phyloP scores from a whole-genome alignment of 1,140 invertebrate genomes.

The Batillaria attramentaria region DNA sequence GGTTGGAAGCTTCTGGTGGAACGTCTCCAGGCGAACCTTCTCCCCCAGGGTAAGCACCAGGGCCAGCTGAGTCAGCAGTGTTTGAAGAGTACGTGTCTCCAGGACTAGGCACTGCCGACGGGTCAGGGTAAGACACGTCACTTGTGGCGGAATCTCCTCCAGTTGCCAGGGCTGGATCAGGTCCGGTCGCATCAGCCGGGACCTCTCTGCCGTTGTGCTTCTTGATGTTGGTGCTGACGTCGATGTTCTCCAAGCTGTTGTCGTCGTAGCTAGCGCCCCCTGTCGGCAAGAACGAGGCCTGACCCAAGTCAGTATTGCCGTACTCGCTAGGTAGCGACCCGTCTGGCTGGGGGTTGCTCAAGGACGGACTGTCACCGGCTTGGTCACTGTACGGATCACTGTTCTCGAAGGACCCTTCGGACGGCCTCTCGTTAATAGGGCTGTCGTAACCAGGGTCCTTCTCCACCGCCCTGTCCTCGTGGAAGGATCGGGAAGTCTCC shows the following conservation, averaged over 20 bases:
- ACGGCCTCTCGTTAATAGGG: background rate
- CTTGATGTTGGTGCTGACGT: background rate
- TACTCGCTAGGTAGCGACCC: background rate
- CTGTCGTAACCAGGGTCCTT: slow-evolving; percentile 5
- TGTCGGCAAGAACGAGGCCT: background rate
- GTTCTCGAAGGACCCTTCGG: background rate
- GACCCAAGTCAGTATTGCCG: background rate
- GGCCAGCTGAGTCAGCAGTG: too few species aligned
- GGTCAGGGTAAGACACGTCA: too few species aligned
- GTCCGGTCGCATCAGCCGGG: too few species aligned
- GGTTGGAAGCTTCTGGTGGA: too few species aligned
- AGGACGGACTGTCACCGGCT: background rate
- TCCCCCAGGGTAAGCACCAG: too few species aligned
- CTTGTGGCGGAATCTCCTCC: too few species aligned
- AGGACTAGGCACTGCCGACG: too few species aligned
- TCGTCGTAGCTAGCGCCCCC: background rate
- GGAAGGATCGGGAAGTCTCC: slow-evolving; percentile 4
- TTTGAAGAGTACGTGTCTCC: too few species aligned
- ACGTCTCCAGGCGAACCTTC: too few species aligned
- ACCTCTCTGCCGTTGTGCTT: background rate
- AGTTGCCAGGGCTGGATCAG: too few species aligned
- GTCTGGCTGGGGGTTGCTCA: background rate
- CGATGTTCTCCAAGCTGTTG: background rate
- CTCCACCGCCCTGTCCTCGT: slow-evolving; percentile 6
- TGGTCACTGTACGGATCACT: background rate